Evolutionary conservation across 2,113 vertebrate genomes (phyloP).

Genomic region (Zosterops pallidus): DNA sequence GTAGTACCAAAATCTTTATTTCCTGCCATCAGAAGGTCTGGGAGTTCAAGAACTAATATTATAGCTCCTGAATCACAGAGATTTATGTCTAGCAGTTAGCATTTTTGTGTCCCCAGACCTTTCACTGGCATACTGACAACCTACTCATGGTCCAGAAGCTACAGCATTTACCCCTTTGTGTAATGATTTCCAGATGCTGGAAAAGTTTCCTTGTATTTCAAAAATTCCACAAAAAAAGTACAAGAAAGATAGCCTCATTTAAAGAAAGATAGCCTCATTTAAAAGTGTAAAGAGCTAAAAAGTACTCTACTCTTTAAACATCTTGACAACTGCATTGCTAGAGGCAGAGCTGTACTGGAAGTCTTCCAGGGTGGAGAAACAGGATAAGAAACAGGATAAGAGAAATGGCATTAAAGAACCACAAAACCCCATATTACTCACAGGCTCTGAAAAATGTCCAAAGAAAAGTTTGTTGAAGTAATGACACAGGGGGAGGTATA

Average conservation of each 20-base stretch:
- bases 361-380: background rate
- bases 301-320: background rate
- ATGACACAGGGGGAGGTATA: background rate
- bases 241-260: background rate
- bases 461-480: background rate
- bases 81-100: background rate
- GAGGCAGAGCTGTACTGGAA: constrained; percentile 28
- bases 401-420: background rate
- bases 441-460: background rate
- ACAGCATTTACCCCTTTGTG: background rate
- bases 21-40: background rate
- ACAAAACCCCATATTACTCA: background rate
- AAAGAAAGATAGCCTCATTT: background rate
- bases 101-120: background rate
- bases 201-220: background rate
- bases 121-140: background rate
- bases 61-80: background rate
- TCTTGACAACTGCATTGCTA: background rate
- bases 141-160: background rate
- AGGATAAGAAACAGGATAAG: background rate
- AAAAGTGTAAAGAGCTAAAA: background rate
- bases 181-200: background rate
- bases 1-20: background rate
- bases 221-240: background rate
- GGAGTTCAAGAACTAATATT: background rate